Base-by-base conservation (phyloP, 2,113 vertebrate species). In the Phylloscopus trochiloides region DNA sequence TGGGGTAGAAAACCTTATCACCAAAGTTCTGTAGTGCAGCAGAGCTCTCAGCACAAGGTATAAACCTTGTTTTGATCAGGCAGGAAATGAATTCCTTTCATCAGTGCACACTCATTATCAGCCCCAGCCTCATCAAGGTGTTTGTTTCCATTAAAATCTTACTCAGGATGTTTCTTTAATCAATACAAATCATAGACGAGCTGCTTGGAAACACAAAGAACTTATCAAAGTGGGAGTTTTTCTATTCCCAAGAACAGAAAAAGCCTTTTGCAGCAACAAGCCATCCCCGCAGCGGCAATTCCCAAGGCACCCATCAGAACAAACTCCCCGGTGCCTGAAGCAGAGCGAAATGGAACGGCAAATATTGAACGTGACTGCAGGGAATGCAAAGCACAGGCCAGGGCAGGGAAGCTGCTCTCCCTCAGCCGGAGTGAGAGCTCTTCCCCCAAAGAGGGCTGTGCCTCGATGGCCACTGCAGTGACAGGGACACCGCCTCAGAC, bases 131-230 rank as follows among this genome's bases (percentile, higher is more conserved):
- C 96, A 93, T 89, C 88, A 90, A 84, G 80, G 55, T 80, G 57
- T 87, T 95, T 84, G 77, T 90, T 84, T 62, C 92, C 74, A 87
- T 81, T 63, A 87, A 71, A 94, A 71, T 65, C 65, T 85, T 4
- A 50, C 15, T 5, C 73, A 80, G 85, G 85, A 80, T 71, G 78
- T 57, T 80, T 76, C 77, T 95, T 71, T 81, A 88, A 96, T 92
- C 88, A 90, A 93, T 50, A 93, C 38, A 62, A 66, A 91, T 77
- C 90, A 66, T 25, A 61, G 47, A 54, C 5, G 42, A 63, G 73
- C 38, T 90, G 88, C 29, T 90, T 63, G 62, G 81, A 81, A 92
- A 71, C 88, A 91, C 72, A 70, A 54, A 82, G 47, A 94, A 73
- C 45, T 77, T 89, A 80, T 29, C 54, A 31, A 57, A 90, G 70